A percentile compares a stretch with the other conserved stretches of the same genome.
phyloP scores from a whole-genome alignment of 2,113 vertebrate species.

The Mesoclemmys tuberculata region DNA sequence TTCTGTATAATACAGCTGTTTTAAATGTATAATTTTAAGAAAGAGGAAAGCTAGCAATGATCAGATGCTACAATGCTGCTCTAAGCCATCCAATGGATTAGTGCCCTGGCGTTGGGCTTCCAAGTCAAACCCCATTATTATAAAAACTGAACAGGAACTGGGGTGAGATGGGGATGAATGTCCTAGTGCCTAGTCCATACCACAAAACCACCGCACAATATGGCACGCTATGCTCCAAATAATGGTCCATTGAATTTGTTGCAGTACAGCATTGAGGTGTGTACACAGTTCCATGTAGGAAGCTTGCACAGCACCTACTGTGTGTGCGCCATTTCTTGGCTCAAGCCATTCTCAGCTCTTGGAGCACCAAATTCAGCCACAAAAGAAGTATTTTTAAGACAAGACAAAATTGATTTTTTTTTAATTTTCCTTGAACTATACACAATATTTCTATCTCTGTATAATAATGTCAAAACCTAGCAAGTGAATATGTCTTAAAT shows the following conservation, averaged over 20 bases:
- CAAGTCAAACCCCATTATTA: slow-evolving; percentile 44
- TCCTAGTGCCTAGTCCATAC: slow-evolving; percentile 55
- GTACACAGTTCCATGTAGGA: slow-evolving; percentile 47
- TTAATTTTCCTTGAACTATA: slow-evolving; percentile 81
- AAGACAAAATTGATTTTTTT: slow-evolving; percentile 46
- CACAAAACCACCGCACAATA: slow-evolving; percentile 29
- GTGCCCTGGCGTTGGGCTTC: slow-evolving; percentile 44
- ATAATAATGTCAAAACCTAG: slow-evolving; percentile 83
- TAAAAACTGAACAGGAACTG: slow-evolving; percentile 10
- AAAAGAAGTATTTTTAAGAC: slow-evolving; percentile 78
- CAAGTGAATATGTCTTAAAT: slow-evolving; percentile 83
- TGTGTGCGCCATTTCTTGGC: slow-evolving; percentile 57
- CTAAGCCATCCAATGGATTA: slow-evolving; percentile 39
- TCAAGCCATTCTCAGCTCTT: slow-evolving; percentile 64
- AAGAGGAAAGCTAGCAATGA: slow-evolving; percentile 59
- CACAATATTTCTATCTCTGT: slow-evolving; percentile 81
- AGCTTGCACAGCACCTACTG: slow-evolving; percentile 58
- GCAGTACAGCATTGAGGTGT: slow-evolving; percentile 35
- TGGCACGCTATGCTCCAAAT: slow-evolving; percentile 42
- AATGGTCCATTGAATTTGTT: slow-evolving; percentile 21
- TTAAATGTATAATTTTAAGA: slow-evolving; percentile 53
- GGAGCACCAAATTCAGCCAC: slow-evolving; percentile 79
- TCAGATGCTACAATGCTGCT: slow-evolving; percentile 50
- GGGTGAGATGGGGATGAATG: slow-evolving; percentile 50
- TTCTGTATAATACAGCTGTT: slow-evolving; percentile 68